Conservation (phyloP, 2,888 invertebrate species). For the Dicyrtomina minuta region DNA sequence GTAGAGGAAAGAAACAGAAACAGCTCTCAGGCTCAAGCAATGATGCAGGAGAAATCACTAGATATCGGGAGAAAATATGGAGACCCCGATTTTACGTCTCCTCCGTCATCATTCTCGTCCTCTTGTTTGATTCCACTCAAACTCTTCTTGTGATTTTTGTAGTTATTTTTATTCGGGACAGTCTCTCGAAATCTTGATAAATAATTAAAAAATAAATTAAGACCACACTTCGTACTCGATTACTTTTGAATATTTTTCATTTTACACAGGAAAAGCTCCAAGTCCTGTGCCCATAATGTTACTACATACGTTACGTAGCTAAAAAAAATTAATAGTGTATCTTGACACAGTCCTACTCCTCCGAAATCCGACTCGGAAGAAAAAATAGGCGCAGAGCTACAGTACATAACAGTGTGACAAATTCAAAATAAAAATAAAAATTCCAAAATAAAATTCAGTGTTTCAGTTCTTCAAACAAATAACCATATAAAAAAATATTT, state of each 20-base stretch:
- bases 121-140: constrained; percentile 12
- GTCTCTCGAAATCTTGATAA: neutral
- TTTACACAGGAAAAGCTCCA: too few species aligned
- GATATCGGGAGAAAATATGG: constrained; percentile 33
- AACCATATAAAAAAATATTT: too few species aligned
- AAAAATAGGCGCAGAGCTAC: too few species aligned
- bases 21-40: constrained; percentile 18
- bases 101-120: constrained; percentile 26
- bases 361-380: too few species aligned
- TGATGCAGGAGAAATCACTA: constrained; percentile 36
- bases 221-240: too few species aligned
- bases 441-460: too few species aligned
- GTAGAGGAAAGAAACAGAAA: constrained; percentile 11
- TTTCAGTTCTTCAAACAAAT: too few species aligned
- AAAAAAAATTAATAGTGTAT: neutral
- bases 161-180: constrained; percentile 1
- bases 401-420: too few species aligned
- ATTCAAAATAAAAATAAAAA: too few species aligned
- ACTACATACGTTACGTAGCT: too few species aligned
- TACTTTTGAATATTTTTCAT: too few species aligned
- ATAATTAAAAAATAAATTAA: neutral
- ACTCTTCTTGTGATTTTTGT: constrained; percentile 21
- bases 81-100: constrained; percentile 33
- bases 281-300: neutral
- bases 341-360: neutral